phyloP scores from a whole-genome alignment of 1,140 invertebrate species.

The Drosophila sucinea region DNA sequence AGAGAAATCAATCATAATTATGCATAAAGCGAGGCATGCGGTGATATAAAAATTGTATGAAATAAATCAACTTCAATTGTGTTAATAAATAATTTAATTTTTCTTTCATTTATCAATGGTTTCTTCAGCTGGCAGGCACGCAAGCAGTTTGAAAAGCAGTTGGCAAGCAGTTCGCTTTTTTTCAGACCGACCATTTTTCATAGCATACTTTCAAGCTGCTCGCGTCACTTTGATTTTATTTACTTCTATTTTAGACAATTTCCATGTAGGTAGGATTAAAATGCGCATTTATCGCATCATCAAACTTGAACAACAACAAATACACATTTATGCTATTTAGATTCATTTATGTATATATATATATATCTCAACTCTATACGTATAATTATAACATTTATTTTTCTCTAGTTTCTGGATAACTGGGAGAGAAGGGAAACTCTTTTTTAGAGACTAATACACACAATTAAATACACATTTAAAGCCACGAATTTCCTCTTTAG shows the following conservation, averaged over 20 bases:
- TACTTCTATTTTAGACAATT: conserved; percentile 2
- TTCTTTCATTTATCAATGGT: neutral
- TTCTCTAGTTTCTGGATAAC: conserved; percentile 4
- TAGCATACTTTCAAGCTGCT: conserved; percentile 57
- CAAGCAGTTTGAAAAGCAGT: conserved; percentile 13
- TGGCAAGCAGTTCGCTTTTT: conserved; percentile 18
- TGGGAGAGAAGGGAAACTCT: neutral
- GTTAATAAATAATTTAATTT: conserved; percentile 1
- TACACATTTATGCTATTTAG: conserved; percentile 12
- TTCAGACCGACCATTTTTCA: neutral
- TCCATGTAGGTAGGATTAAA: neutral
- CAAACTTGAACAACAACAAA: conserved; percentile 5
- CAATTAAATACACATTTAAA: conserved; percentile 59
- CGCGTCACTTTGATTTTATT: neutral
- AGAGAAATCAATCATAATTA: no score
- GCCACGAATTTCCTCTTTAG: conserved; percentile 54
- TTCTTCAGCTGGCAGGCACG: no score
- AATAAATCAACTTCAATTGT: neutral
- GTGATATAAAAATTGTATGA: neutral
- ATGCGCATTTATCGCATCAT: neutral
- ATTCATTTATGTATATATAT: conserved; percentile 6
- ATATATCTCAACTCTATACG: neutral
- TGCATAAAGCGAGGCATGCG: no score
- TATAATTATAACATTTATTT: conserved; percentile 18
- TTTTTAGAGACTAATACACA: conserved; percentile 15